These are phyloP conservation scores for Drosophila pandora DNA, from an alignment of 1,140 invertebrate species.

Conservation along the genomic window DNA sequence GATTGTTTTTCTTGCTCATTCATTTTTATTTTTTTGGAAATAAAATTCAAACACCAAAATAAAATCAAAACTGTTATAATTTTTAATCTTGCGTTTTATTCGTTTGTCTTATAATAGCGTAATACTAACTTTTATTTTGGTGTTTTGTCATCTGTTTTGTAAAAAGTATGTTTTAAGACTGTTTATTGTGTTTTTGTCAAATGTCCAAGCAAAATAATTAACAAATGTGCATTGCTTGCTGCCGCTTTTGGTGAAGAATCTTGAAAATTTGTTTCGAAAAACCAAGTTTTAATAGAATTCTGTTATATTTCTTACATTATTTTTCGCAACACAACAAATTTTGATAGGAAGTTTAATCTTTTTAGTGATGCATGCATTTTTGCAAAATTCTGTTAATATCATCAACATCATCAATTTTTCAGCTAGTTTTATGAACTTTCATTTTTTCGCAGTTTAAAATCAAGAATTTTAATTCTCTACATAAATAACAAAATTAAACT, in stretches of 20 bases:
- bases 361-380: too few relatives aligned
- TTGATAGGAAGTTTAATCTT: too few relatives aligned
- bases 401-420: too few relatives aligned
- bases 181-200: background rate
- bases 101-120: background rate
- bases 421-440: too few relatives aligned
- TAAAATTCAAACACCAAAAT: background rate
- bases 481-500: too few relatives aligned
- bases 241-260: background rate
- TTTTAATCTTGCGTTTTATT: background rate
- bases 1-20: conserved; percentile 12
- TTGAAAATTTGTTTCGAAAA: background rate
- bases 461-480: too few relatives aligned
- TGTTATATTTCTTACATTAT: too few relatives aligned
- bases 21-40: background rate
- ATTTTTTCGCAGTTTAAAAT: too few relatives aligned
- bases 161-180: background rate
- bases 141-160: background rate
- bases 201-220: background rate
- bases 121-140: background rate
- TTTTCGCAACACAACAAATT: too few relatives aligned
- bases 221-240: background rate
- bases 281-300: too few relatives aligned
- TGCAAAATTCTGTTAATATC: too few relatives aligned
- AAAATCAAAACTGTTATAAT: background rate